phyloP scores from a whole-genome alignment of 2,113 vertebrate species.

The Mus pahari region DNA sequence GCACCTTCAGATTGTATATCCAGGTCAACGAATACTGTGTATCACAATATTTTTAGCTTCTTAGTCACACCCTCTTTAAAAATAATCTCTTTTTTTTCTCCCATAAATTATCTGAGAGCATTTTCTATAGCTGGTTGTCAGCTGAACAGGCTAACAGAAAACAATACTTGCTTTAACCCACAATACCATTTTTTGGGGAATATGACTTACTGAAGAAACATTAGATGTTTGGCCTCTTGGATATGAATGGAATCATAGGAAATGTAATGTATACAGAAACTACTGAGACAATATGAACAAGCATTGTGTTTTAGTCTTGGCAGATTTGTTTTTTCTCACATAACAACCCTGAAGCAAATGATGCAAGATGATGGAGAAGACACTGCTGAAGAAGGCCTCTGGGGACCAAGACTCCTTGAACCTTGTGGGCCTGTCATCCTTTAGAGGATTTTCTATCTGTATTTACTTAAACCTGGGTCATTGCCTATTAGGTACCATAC shows the following conservation, averaged over 20 bases:
- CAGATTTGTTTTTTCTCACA: neutral
- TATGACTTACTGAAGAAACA: neutral
- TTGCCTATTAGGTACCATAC: neutral
- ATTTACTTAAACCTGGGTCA: neutral
- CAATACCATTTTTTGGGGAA: neutral
- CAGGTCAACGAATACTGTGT: constrained; percentile 48
- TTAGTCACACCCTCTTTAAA: neutral
- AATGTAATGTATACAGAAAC: neutral
- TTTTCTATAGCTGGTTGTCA: constrained; percentile 32
- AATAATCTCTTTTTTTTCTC: neutral
- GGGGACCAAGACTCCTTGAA: neutral
- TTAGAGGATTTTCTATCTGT: neutral
- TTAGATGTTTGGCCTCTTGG: neutral
- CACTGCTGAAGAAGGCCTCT: neutral
- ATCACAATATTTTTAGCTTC: constrained; percentile 70
- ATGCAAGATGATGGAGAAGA: neutral
- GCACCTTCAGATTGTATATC: constrained; percentile 46
- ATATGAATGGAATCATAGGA: neutral
- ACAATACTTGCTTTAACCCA: constrained; percentile 16
- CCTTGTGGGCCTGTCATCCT: neutral
- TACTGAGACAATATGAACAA: neutral
- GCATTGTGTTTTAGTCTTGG: neutral
- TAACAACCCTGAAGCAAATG: neutral
- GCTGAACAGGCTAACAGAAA: neutral
- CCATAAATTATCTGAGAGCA: neutral